These are phyloP conservation scores for Acanthisitta chloris DNA, from an alignment of 2,113 vertebrate species.

Conservation along the genomic window DNA sequence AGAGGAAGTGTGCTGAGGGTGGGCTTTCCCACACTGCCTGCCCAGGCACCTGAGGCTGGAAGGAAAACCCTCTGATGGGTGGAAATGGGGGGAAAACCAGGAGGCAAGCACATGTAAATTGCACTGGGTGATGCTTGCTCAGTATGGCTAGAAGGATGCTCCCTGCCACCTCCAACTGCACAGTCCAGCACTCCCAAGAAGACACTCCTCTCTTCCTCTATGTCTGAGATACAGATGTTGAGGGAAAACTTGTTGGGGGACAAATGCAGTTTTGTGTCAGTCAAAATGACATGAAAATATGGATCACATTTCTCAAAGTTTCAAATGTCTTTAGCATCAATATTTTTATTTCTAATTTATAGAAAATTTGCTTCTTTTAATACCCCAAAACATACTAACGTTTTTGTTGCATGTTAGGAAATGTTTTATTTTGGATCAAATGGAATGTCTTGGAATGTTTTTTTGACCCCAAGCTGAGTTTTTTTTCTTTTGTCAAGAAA, in stretches of 20 bases:
- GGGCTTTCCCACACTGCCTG: constrained; percentile 63
- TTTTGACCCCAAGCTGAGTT: neutral
- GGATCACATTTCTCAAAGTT: neutral
- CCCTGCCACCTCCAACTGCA: rapidly evolving
- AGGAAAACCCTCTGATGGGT: constrained; percentile 33
- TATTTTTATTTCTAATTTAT: neutral
- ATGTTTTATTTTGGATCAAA: neutral
- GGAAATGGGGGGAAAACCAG: neutral
- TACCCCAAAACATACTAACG: neutral
- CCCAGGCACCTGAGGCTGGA: constrained; percentile 37
- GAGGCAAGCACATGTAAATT: neutral
- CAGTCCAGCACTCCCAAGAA: neutral
- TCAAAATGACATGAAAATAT: neutral
- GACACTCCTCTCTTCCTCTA: neutral
- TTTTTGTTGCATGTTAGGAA: neutral
- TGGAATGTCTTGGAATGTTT: neutral
- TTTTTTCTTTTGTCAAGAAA: neutral
- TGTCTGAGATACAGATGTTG: neutral
- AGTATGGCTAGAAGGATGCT: neutral
- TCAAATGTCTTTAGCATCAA: neutral
- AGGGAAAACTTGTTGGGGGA: neutral
- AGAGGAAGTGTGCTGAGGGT: constrained; percentile 50
- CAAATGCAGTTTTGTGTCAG: neutral
- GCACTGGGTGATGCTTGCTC: neutral
- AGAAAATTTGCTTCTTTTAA: neutral